Percentiles rank a stretch among this genome's conserved stretches.
Conservation (phyloP, 2,888 invertebrate genomes). For the Lutraria lutraria region DNA sequence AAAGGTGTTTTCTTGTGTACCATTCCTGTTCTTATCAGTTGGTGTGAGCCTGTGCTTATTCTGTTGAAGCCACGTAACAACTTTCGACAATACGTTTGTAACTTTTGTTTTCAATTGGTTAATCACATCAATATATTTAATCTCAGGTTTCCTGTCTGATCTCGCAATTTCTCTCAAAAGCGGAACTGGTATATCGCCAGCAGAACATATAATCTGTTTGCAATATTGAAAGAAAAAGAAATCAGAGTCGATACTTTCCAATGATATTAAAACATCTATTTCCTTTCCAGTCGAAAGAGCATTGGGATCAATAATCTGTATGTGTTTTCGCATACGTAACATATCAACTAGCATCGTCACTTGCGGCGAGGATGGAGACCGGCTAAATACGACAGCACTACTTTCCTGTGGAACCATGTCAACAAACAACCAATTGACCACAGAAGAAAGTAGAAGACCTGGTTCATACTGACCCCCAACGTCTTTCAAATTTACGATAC, state of each 20-base stretch:
- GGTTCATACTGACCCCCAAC: not conserved
- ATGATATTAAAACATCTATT: conserved; percentile 28
- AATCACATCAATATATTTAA: not conserved
- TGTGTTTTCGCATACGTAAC: too few relatives aligned
- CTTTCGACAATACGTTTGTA: not conserved
- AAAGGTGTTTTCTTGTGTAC: too few relatives aligned
- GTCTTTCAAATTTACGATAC: conserved; percentile 12
- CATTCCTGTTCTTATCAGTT: too few relatives aligned
- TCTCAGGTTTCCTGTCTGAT: not conserved
- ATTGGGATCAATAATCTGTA: too few relatives aligned
- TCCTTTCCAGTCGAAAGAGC: not conserved
- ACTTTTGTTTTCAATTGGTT: not conserved
- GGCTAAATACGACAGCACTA: not conserved
- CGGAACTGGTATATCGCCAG: not conserved
- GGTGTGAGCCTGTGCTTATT: too few relatives aligned
- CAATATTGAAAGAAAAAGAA: not conserved
- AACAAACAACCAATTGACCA: not conserved
- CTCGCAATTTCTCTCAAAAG: not conserved
- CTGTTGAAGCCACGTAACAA: conserved; percentile 6
- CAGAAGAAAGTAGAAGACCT: not conserved
- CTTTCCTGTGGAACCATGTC: not conserved
- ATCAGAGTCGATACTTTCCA: conserved; percentile 11
- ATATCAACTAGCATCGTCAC: too few relatives aligned
- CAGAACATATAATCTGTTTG: conserved; percentile 14
- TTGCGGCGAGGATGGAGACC: too few relatives aligned